Base-by-base conservation (phyloP, 2,888 invertebrate species). In the Imbricaverruca yamaguchii region DNA sequence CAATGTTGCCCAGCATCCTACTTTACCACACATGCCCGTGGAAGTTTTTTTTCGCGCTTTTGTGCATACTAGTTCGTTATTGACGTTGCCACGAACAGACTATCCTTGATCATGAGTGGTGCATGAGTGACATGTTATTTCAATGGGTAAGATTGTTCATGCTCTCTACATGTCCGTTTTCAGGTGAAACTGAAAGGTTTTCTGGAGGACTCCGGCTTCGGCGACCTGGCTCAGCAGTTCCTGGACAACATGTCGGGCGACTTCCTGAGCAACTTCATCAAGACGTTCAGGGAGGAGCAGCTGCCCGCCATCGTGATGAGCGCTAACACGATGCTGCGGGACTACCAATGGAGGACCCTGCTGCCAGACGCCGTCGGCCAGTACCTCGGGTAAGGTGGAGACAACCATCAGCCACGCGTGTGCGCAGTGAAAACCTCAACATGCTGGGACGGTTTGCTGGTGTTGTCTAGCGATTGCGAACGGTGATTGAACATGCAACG, bases 191-290 rank as follows among this genome's bases (percentile, higher is more conserved):
- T 79, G 57, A 57, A 57, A 11, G 79, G 79, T 10, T 79, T 57
- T 18, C 57, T 79, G 79, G 25, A 79, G 56, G 79, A 79, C 3
- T 56, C 57, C 10, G 79, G 79, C 4, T 79, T 79, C 56, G 79
- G 57, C 7, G 79, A 79, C 23, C 56, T 57, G 6, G 79, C 79
- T 4, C 79, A 79, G 25, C 57, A 79, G 57, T 79, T 79, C 25
- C 21, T 79, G 57, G 57, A 79, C 56, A 23, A 56, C 57, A 79
- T 79, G 79, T 79, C 79, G 15, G 79, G 79, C 0, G 79, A 79
- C 25, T 79, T 79, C 23, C 79, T 79, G 0, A 11, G 79, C 4
- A 57, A 56, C 15, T 56, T 59, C 57, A 79, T 79, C 79, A 79
- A 57, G 13, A 25, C 8, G 8, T 79, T 79, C 79, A 11, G 79